These are phyloP conservation scores for Danionella cerebrum DNA, from an alignment of 2,113 vertebrate species.

Conservation along the genomic window DNA sequence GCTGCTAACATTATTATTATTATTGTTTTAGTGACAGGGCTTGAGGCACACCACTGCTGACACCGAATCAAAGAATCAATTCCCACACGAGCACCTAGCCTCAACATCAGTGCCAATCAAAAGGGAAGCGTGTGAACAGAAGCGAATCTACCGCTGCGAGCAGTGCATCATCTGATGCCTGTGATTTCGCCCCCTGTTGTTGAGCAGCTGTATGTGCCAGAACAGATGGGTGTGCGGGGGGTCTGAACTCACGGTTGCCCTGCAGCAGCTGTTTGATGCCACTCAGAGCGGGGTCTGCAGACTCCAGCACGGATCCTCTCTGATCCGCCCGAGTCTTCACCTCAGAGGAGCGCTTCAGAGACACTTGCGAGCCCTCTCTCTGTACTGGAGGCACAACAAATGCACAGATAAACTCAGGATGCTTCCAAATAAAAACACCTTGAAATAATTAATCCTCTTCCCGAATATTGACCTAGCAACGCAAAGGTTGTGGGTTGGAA, in stretches of 20 bases:
- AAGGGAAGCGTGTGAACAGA: not conserved
- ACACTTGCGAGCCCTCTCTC: conserved; percentile 52
- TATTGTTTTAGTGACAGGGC: too few relatives aligned
- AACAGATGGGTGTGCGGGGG: not conserved
- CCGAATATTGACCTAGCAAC: too few relatives aligned
- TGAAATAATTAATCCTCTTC: too few relatives aligned
- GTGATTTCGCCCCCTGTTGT: not conserved
- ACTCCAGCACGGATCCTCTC: conserved; percentile 38
- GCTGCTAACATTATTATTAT: too few relatives aligned
- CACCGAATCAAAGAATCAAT: not conserved
- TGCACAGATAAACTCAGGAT: not conserved
- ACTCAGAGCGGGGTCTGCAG: conserved; percentile 1
- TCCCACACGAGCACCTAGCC: not conserved
- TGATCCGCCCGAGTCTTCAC: conserved; percentile 44
- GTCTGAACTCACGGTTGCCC: conserved; percentile 39
- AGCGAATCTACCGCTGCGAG: not conserved
- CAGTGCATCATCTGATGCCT: not conserved
- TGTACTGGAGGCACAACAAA: conserved; percentile 49
- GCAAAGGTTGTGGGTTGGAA: too few relatives aligned
- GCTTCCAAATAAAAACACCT: too few relatives aligned
- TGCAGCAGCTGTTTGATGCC: conserved; percentile 26
- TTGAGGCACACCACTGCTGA: not conserved
- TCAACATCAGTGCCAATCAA: not conserved
- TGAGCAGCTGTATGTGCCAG: conserved; percentile 10
- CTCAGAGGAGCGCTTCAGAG: conserved; percentile 53